Base-by-base conservation (phyloP, 2,888 invertebrate genomes). In the Caenorhabditis afra region DNA sequence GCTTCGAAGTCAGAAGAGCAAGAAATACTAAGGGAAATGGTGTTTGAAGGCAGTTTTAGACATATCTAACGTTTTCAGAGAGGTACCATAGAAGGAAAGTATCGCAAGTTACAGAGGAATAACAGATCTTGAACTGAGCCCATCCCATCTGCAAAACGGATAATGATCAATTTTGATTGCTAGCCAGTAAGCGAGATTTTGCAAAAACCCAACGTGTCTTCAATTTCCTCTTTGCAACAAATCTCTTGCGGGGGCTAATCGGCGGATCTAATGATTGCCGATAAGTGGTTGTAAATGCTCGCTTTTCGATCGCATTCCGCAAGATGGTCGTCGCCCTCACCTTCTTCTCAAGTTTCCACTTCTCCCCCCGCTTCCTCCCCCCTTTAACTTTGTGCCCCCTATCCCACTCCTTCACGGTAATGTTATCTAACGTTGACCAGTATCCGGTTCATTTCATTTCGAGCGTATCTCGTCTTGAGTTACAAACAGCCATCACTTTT, bases 221-320 rank as follows among this genome's bases (percentile, higher is more conserved):
- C 29, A 29, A 29, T 7, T 29, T 16, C 18, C 20, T 47, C 20
- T 16, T 20, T 18, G 57, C 49, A 50, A 29, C 16, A 58, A 35
- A 58, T 67, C 49, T 11, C 3, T 41, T 3, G 12, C 45, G 39
- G 39, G 49, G 67, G 47, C 57, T 39, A 67, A 57, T 58, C 57
- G 39, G 39, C 50, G 23, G 49, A 55, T 55, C 57, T 47, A 57
- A 66, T 66, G 66, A 66, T 55, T 67, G 45, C 22, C 66, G 67
- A 8, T 67, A 67, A 67, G 67, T 67, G 67, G 67, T 67, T 55
- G 67, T 67, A 67, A 67, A 67, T 67, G 67, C 67, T 67, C 67
- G 71, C 37, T 62, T 71, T 62, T 62, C 57, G 41, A 62, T 49
- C 29, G 16, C 53, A 39, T 62, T 41, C 71, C 29, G 45, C 57